Base-by-base conservation (phyloP, 2,797 vertebrate species). In the Hypotaenidia okinawae region DNA sequence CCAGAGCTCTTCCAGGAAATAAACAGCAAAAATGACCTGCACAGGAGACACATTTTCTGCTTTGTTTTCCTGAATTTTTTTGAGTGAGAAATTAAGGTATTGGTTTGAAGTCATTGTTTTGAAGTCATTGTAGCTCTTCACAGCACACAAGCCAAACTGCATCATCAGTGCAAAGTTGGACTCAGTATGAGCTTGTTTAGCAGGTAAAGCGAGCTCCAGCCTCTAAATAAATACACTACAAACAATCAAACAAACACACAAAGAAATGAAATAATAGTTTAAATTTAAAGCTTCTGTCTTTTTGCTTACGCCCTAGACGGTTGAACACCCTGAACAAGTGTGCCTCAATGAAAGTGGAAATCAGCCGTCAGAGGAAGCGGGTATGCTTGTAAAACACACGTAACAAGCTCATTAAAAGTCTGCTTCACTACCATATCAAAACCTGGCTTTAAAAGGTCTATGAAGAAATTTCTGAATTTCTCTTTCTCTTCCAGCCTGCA, bases 291-390 rank as follows among this genome's bases (percentile, higher is more conserved):
- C 39, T 55, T 79, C 28, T 78, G n/a, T 63, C 33, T 58, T 77
- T 82, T 87, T 54, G 87, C 54, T 87, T 55, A 33, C 37, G 47
- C 83, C 43, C n/a, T 91, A 99, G 99, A 95, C 98, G 99, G 88
- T 93, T 99, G 97, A 98, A 97, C 96, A 99, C 98, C 51, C 93
- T 99, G 94, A 99, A 99, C 97, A 99, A 98, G 93, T 99, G 98
- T 64, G 97, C 97, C 52, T 97, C 98, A 80, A 98, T 99, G 98
- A 99, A 98, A 97, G 96, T 99, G 96, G 99, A 99, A 96, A 97
- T 98, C 69, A 96, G 96, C 66, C 97, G 69, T 89, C 97, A 97
- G 17, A 98, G 98, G 96, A 98, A 97, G 90, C 85, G 82, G 96
- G 99, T 99, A 95, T 97, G 98, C 95, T 79, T 84, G 49, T 27